These are phyloP conservation scores for Batillaria attramentaria DNA, from an alignment of 1,140 invertebrate species.

Conservation along the genomic window DNA sequence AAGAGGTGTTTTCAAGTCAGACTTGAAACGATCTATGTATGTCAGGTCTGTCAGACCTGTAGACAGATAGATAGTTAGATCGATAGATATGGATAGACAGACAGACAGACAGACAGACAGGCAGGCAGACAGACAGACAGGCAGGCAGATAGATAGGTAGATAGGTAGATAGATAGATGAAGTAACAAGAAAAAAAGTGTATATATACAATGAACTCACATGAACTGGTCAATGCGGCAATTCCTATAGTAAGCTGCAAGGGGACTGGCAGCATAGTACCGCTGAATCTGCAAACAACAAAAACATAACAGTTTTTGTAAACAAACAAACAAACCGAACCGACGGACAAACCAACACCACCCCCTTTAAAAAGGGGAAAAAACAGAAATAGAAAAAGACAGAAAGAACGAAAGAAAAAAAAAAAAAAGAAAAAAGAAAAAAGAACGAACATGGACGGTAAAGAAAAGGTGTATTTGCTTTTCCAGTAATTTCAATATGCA, in stretches of 20 bases:
- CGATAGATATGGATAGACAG: not conserved
- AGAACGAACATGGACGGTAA: not conserved
- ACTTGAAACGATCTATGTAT: too few species aligned
- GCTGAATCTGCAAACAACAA: slow-evolving; percentile 18
- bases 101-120: not conserved
- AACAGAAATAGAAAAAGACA: not conserved
- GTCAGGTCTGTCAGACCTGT: too few species aligned
- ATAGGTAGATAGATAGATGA: not conserved
- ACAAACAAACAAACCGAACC: not conserved
- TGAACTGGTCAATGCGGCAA: slow-evolving; percentile 7
- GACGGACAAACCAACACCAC: not conserved
- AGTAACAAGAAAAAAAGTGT: not conserved
- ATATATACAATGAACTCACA: not conserved
- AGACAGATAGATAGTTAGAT: not conserved
- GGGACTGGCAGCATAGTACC: not conserved
- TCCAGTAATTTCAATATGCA: too few species aligned
- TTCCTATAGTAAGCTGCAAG: not conserved
- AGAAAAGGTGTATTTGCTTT: too few species aligned
- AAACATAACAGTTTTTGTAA: not conserved
- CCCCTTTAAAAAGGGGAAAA: not conserved
- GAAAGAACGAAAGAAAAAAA: not conserved
- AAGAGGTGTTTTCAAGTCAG: too few species aligned
- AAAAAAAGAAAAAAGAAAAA: not conserved
- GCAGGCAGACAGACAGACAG: slow-evolving; percentile 1
- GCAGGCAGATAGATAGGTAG: not conserved